These are phyloP conservation scores for Linnaemya vulpina DNA, from an alignment of 2,888 invertebrate species.

Conservation along the genomic window DNA sequence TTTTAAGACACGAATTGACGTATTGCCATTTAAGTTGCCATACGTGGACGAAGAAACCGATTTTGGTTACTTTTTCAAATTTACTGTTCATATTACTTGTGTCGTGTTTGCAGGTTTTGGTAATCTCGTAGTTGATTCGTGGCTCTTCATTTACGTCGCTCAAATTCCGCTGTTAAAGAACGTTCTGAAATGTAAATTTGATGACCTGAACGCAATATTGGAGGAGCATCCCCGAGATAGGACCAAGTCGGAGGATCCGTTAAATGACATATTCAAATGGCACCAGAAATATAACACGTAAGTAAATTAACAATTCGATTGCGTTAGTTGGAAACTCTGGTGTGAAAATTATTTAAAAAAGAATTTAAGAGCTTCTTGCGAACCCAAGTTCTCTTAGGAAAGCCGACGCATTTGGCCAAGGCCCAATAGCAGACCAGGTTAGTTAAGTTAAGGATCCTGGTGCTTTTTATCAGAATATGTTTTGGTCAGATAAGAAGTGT, in stretches of 20 bases:
- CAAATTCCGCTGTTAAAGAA: slow-evolving; percentile 57
- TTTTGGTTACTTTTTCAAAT: slow-evolving; percentile 38
- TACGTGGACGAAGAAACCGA: slow-evolving; percentile 28
- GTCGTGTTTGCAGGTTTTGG: slow-evolving; percentile 39
- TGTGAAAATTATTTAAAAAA: no score
- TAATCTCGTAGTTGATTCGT: slow-evolving; percentile 35
- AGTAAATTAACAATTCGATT: no score
- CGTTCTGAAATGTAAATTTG: slow-evolving; percentile 59
- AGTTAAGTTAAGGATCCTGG: no score
- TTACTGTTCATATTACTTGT: background rate
- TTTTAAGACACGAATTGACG: background rate
- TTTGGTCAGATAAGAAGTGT: no score
- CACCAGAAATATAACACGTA: slow-evolving; percentile 57
- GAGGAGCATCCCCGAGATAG: background rate
- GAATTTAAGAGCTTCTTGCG: no score
- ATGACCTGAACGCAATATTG: slow-evolving; percentile 44
- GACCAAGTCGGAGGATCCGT: background rate
- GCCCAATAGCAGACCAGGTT: no score
- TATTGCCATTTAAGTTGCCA: slow-evolving; percentile 8
- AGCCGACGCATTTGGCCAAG: no score
- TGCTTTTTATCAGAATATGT: no score
- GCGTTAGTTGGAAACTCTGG: no score
- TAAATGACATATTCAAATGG: slow-evolving; percentile 58
- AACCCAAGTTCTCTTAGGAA: no score
- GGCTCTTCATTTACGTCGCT: slow-evolving; percentile 33